phyloP scores from a whole-genome alignment of 2,888 invertebrate genomes.

The Bugulina stolonifera region DNA sequence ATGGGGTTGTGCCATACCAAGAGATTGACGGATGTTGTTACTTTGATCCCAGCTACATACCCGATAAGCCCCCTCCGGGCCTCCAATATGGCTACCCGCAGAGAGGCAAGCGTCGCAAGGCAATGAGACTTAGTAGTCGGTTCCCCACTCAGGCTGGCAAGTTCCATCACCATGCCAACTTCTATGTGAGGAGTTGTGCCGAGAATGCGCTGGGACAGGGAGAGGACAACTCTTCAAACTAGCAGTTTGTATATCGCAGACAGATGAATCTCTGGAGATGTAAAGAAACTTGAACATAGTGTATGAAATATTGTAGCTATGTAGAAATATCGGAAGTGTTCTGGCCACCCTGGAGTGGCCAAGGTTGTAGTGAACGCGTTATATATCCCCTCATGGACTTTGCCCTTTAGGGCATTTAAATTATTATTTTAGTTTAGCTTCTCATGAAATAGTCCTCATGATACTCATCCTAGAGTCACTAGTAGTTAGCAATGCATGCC shows the following conservation, averaged over 20 bases:
- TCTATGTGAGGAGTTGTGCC: conserved; percentile 21
- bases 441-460: not conserved
- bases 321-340: not conserved
- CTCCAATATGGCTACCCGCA: conserved; percentile 16
- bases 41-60: conserved; percentile 5
- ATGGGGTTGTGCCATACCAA: conserved; percentile 5
- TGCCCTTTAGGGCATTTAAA: not conserved
- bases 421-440: not conserved
- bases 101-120: conserved; percentile 22
- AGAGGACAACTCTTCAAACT: not conserved
- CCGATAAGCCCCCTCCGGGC: conserved; percentile 15
- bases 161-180: conserved; percentile 22
- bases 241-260: not conserved
- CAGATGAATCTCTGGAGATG: not conserved
- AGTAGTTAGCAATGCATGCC: no score
- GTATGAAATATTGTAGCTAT: not conserved
- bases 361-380: not conserved
- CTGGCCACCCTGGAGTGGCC: not conserved
- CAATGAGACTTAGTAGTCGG: conserved; percentile 9
- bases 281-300: not conserved
- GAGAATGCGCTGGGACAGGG: not conserved
- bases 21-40: conserved; percentile 23
- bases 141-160: conserved; percentile 21
- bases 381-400: not conserved
- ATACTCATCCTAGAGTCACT: not conserved